These are phyloP conservation scores for Eupithecia centaureata DNA, from an alignment of 2,888 invertebrate genomes.

Conservation along the genomic window DNA sequence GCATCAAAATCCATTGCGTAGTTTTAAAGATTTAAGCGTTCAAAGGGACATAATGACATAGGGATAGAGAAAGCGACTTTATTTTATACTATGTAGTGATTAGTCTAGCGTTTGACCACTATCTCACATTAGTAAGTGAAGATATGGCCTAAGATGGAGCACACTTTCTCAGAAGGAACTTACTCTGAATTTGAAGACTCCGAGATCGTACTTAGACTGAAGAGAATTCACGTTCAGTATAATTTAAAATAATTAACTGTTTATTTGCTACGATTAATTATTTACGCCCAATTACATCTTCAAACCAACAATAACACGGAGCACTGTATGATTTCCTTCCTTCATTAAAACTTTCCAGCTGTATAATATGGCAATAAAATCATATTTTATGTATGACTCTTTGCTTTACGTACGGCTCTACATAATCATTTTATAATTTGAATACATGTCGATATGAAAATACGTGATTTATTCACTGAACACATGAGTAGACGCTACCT, in stretches of 20 bases:
- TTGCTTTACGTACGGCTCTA: background rate
- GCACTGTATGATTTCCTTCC: constrained; percentile 15
- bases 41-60: too few species aligned
- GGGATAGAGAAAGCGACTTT: too few species aligned
- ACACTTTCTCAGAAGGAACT: too few species aligned
- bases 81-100: too few species aligned
- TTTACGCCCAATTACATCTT: constrained; percentile 6
- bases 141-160: too few species aligned
- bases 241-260: background rate
- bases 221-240: background rate
- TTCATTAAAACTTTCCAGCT: constrained; percentile 17
- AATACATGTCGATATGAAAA: constrained; percentile 24
- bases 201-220: background rate
- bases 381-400: constrained; percentile 13
- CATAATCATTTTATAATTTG: constrained; percentile 19
- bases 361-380: constrained; percentile 15
- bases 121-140: too few species aligned
- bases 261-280: constrained; percentile 8
- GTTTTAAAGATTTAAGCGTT: too few species aligned
- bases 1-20: too few species aligned
- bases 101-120: too few species aligned
- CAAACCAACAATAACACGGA: constrained; percentile 7
- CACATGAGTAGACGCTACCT: constrained; percentile 6
- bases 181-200: too few species aligned
- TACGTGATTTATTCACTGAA: constrained; percentile 21